Conservation (phyloP, 2,888 invertebrate genomes). For the Ochropleura leucogaster region DNA sequence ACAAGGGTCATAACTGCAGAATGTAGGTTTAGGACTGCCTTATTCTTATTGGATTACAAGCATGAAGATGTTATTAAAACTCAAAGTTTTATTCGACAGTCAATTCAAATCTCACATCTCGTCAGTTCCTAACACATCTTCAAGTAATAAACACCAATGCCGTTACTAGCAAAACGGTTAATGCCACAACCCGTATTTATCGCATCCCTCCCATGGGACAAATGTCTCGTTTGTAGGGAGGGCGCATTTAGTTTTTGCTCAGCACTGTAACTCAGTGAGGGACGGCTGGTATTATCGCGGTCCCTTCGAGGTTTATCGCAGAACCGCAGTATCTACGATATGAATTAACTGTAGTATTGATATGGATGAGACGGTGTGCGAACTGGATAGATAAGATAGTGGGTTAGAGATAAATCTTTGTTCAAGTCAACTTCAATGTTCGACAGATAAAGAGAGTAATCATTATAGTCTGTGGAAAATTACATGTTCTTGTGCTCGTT, state of each 20-base stretch:
- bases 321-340: conserved; percentile 42
- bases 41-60: no score
- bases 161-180: conserved; percentile 19
- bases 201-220: conserved; percentile 49
- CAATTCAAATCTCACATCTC: neutral
- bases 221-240: conserved; percentile 44
- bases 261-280: conserved; percentile 38
- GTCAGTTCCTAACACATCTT: neutral
- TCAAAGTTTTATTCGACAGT: neutral
- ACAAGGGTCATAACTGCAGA: no score
- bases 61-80: no score
- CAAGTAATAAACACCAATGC: conserved; percentile 12
- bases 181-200: conserved; percentile 49
- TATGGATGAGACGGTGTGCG: conserved; percentile 25
- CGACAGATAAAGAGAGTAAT: neutral
- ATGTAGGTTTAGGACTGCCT: no score
- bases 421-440: neutral
- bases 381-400: conserved; percentile 29
- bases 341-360: conserved; percentile 40
- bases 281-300: conserved; percentile 49
- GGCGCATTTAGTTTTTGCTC: conserved; percentile 49
- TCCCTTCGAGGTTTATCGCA: conserved; percentile 44
- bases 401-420: conserved; percentile 7
- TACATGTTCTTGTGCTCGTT: neutral
- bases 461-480: neutral